phyloP scores from a whole-genome alignment of 2,888 invertebrate species.

The Heliconius cydno region DNA sequence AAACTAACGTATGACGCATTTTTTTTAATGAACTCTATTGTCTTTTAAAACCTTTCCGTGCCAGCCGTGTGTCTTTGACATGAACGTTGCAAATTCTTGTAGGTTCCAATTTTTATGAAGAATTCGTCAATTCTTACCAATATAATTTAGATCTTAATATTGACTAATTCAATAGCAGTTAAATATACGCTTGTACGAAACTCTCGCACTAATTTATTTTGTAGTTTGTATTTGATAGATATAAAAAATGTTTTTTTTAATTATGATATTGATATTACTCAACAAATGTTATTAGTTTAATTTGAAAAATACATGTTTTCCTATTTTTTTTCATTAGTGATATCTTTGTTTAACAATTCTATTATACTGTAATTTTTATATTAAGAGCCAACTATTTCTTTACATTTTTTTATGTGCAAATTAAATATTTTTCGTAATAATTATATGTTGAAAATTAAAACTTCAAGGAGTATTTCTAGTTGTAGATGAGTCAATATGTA shows the following conservation, averaged over 20 bases:
- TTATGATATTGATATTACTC: no score
- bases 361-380: neutral
- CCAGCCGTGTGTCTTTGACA: neutral
- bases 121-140: neutral
- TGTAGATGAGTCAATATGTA: conserved; percentile 37
- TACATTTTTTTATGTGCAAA: no score
- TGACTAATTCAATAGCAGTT: no score
- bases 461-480: conserved; percentile 26
- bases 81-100: conserved; percentile 6
- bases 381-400: neutral
- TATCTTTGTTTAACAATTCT: neutral
- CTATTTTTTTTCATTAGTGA: neutral
- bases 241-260: neutral
- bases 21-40: conserved; percentile 34
- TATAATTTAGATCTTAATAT: no score
- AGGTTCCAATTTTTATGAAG: neutral
- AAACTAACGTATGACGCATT: conserved; percentile 32
- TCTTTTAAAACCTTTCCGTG: conserved; percentile 7
- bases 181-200: neutral
- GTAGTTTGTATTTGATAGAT: no score
- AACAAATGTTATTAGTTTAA: neutral
- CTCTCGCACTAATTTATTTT: no score
- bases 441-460: conserved; percentile 30
- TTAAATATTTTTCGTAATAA: conserved; percentile 12
- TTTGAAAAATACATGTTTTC: neutral